Evolutionary conservation across 1,140 invertebrate species (phyloP), one percentile per base, ranked within the genome.

Genomic region (Eriosoma lanigerum): DNA sequence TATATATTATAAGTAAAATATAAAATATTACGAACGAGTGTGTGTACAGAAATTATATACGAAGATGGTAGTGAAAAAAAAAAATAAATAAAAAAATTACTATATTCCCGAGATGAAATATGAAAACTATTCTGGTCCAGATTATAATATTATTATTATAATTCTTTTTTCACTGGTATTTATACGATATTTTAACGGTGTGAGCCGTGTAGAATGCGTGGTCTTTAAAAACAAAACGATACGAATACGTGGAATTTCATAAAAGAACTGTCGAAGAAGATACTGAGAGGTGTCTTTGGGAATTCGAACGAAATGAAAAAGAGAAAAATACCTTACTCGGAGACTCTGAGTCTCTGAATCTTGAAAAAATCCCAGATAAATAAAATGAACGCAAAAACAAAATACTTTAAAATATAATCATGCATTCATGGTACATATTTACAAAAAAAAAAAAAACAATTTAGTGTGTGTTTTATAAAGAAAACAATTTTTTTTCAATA

Each of bases 81-180:
- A n/a, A 68, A 68, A 68, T 12, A 12, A 24, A n/a, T 26, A 68
- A 48, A 24, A 66, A 48, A 68, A 68, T 48, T 17, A 46, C 44
- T 48, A 38, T 24, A 3, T 8, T 68, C 66, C 44, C 21, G 21
- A 68, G 66, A 68, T 68, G 21, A 68, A 68, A 68, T 48, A 68
- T 68, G 66, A 68, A 68, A 68, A 68, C 48, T 68, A 68, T 68
- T 68, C 44, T 68, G 66, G 66, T 68, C 66, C 66, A 48, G 66
- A 48, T 68, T 68, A n/a, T n/a, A n/a, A n/a, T n/a, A n/a, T n/a
- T n/a, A n/a, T 46, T 68, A 8, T 62, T 32, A 4, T 60, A 26
- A 26, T 56, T 64, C 38, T 64, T 64, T 64, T 64, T 21, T 6
- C 19, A 38, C 62, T n/a, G 13, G 15, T 64, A 38, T 21, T 38